Percentiles rank a stretch among this genome's conserved stretches.
Conservation (phyloP, 2,888 invertebrate species). For the Drosophila hamatofila region DNA sequence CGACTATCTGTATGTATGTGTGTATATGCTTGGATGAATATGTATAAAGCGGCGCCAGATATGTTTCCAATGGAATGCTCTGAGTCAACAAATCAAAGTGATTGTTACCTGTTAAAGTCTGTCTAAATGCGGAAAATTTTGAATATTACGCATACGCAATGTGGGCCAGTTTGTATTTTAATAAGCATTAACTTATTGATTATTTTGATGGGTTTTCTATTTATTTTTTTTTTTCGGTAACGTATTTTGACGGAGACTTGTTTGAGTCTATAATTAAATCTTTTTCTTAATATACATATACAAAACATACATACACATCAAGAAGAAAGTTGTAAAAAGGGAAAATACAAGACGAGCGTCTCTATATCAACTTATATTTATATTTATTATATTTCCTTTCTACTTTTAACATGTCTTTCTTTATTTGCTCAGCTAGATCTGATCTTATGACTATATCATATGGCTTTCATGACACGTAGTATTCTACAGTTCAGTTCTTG, state of each 20-base stretch:
- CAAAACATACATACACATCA: background rate
- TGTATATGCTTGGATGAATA: background rate
- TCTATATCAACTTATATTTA: too few relatives aligned
- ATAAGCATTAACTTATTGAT: background rate
- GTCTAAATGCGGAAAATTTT: slow-evolving; percentile 13
- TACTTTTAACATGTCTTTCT: too few relatives aligned
- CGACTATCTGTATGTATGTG: background rate
- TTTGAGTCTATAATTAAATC: background rate
- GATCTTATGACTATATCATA: background rate
- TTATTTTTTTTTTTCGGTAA: background rate
- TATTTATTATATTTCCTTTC: too few relatives aligned
- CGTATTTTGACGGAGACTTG: background rate
- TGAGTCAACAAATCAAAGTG: slow-evolving; percentile 20
- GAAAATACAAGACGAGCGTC: too few relatives aligned
- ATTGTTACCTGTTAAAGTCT: slow-evolving; percentile 9
- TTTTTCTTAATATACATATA: too few relatives aligned
- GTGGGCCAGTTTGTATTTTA: background rate
- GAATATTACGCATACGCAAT: slow-evolving; percentile 14
- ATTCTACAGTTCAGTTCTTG: background rate
- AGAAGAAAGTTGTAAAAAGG: too few relatives aligned
- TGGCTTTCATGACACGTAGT: background rate
- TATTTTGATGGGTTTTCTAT: background rate
- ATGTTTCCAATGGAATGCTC: slow-evolving; percentile 4
- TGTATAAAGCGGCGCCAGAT: slow-evolving; percentile 8
- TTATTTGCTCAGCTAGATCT: background rate